phyloP scores from a whole-genome alignment of 2,888 invertebrate species.

The Nymphalis urticae region DNA sequence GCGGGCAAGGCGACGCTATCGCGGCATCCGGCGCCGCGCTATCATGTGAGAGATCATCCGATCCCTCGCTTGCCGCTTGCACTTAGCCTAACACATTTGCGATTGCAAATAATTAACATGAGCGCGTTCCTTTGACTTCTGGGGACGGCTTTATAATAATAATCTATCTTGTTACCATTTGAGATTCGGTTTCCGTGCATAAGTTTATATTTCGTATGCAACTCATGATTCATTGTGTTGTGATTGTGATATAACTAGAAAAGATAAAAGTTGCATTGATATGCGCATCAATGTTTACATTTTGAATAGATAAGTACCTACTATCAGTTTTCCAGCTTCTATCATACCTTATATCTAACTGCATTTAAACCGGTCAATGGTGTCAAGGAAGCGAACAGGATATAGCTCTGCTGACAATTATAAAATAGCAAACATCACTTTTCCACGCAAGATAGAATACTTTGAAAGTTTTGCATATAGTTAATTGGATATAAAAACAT shows the following conservation, averaged over 20 bases:
- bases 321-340: constrained; percentile 7
- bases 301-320: constrained; percentile 6
- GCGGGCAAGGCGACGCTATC: constrained; percentile 61
- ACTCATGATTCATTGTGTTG: background rate
- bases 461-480: background rate
- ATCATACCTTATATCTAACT: constrained; percentile 26
- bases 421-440: constrained; percentile 23
- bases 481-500: background rate
- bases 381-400: constrained; percentile 31
- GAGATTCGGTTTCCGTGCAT: constrained; percentile 9
- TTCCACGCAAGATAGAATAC: constrained; percentile 6
- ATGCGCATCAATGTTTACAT: constrained; percentile 8
- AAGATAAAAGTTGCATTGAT: constrained; percentile 1
- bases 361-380: constrained; percentile 28
- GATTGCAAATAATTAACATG: constrained; percentile 41
- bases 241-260: background rate
- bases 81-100: constrained; percentile 39
- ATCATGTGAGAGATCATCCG: constrained; percentile 73
- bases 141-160: constrained; percentile 13
- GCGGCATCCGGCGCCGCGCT: constrained; percentile 61
- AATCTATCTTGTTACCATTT: background rate
- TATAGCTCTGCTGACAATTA: constrained; percentile 27
- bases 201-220: background rate
- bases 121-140: constrained; percentile 30
- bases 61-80: constrained; percentile 37